A percentile compares a stretch with the other conserved stretches of the same genome.
These are phyloP conservation scores for Druceiella hillmani DNA, from an alignment of 2,888 invertebrate species.

Conservation along the genomic window DNA sequence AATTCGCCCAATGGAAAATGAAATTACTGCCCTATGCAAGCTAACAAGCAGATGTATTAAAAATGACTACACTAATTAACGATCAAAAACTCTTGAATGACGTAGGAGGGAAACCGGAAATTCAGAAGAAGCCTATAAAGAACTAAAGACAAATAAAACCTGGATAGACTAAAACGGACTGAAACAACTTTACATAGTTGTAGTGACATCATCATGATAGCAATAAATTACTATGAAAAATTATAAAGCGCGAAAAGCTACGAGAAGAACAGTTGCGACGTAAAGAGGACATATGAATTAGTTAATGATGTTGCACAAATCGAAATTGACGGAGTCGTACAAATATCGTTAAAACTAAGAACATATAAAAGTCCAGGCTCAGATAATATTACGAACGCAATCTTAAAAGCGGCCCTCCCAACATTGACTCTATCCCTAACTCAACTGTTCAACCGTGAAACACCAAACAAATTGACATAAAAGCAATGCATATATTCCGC, in stretches of 20 bases:
- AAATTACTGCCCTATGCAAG: constrained; percentile 12
- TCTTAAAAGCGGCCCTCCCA: constrained; percentile 2
- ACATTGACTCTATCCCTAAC: not conserved
- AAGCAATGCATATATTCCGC: constrained; percentile 7
- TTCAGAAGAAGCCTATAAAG: no score
- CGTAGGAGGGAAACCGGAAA: constrained; percentile 10
- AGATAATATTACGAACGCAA: constrained; percentile 9
- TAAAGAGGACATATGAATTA: constrained; percentile 2
- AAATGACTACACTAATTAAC: constrained; percentile 11
- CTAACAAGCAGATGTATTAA: constrained; percentile 14
- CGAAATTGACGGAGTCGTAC: constrained; percentile 2
- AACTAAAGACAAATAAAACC: constrained; percentile 11
- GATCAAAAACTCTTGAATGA: constrained; percentile 9
- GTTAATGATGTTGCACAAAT: not conserved
- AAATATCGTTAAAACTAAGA: constrained; percentile 9
- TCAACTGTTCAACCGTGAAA: constrained; percentile 2
- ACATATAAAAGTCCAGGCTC: constrained; percentile 10
- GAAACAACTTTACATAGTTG: no score
- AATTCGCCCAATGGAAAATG: constrained; percentile 13
- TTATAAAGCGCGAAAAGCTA: constrained; percentile 11
- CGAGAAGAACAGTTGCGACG: constrained; percentile 3
- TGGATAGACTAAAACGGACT: constrained; percentile 8
- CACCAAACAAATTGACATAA: constrained; percentile 4
- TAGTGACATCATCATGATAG: constrained; percentile 7
- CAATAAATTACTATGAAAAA: constrained; percentile 14